These are phyloP conservation scores for Lasioglossum marginatum DNA, from an alignment of 2,888 invertebrate species.

Conservation along the genomic window DNA sequence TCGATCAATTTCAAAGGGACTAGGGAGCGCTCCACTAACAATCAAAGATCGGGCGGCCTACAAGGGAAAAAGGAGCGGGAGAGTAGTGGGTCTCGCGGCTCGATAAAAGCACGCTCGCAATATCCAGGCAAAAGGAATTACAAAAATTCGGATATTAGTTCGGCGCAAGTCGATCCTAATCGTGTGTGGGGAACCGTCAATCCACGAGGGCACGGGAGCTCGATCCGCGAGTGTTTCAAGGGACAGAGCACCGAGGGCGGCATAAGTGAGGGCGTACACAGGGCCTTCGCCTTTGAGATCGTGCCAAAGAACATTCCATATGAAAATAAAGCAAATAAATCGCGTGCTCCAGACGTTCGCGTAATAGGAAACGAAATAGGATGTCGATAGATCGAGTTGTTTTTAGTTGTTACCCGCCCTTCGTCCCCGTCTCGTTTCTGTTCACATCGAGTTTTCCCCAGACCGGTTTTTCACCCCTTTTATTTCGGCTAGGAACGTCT, in stretches of 20 bases:
- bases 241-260: slow-evolving; percentile 30
- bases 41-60: neutral
- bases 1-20: neutral
- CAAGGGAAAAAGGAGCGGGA: no score
- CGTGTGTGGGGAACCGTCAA: slow-evolving; percentile 74
- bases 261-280: slow-evolving; percentile 38
- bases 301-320: slow-evolving; percentile 79
- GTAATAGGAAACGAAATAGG: slow-evolving; percentile 82
- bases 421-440: neutral
- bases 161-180: slow-evolving; percentile 77
- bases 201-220: slow-evolving; percentile 30
- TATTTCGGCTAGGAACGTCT: slow-evolving; percentile 23
- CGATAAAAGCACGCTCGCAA: slow-evolving; percentile 69
- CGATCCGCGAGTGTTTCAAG: neutral
- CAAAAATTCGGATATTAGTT: slow-evolving; percentile 82
- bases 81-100: neutral
- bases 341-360: slow-evolving; percentile 79
- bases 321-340: slow-evolving; percentile 78
- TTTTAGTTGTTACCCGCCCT: slow-evolving; percentile 57
- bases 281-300: slow-evolving; percentile 72
- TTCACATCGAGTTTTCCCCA: neutral
- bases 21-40: neutral
- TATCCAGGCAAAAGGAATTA: slow-evolving; percentile 79
- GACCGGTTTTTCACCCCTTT: neutral
- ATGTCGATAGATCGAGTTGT: slow-evolving; percentile 77